phyloP scores from a whole-genome alignment of 2,888 invertebrate species.

The Troides oblongomaculatus region DNA sequence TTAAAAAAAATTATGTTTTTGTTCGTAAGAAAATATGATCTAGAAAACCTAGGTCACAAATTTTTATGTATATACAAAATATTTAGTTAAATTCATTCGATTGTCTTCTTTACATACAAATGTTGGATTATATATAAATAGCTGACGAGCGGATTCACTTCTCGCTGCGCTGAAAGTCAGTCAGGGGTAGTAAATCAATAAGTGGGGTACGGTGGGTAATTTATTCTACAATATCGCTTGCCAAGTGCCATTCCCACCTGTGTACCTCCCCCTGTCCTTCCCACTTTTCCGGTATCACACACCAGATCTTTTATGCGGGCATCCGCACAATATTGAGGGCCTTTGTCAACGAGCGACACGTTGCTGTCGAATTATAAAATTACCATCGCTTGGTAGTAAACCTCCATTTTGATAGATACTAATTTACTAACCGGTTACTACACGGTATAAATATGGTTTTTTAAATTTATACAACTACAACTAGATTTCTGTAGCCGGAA shows the following conservation, averaged over 20 bases:
- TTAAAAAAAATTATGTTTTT: no score
- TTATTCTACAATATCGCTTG: slow-evolving; percentile 18
- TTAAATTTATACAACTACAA: no score
- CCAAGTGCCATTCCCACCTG: slow-evolving; percentile 21
- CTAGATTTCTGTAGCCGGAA: no score
- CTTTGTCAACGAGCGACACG: not conserved
- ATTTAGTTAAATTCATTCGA: no score
- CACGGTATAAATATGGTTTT: no score
- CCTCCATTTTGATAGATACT: no score
- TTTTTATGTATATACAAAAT: no score
- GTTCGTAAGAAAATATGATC: no score
- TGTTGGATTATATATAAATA: slow-evolving; percentile 4
- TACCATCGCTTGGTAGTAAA: no score
- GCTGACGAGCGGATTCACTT: slow-evolving; percentile 13
- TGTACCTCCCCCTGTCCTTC: not conserved
- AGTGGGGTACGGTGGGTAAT: slow-evolving; percentile 12
- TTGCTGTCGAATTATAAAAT: not conserved
- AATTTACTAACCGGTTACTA: no score
- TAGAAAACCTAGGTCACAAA: no score
- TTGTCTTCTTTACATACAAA: no score
- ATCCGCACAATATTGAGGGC: slow-evolving; percentile 12
- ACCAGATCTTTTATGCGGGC: slow-evolving; percentile 23
- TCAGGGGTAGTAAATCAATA: slow-evolving; percentile 24
- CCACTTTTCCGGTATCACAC: slow-evolving; percentile 5
- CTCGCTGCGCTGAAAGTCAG: slow-evolving; percentile 4